Percentiles rank a stretch among this genome's conserved stretches.
Evolutionary conservation across 2,797 vertebrate genomes (phyloP).

Genomic region (Craterocephalus amniculus): DNA sequence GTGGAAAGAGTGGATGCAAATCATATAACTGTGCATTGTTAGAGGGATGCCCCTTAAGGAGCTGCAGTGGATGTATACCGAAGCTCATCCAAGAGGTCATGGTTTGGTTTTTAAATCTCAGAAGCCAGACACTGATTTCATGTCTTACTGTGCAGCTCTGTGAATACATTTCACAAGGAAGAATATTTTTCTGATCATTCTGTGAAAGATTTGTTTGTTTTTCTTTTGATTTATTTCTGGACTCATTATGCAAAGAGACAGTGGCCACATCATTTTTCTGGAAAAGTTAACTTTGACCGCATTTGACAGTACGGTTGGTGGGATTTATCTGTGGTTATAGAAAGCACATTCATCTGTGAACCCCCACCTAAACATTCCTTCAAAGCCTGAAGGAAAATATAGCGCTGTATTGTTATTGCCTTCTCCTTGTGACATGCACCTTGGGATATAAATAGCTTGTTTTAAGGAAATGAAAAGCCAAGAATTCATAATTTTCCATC

Average conservation of each 20-base stretch:
- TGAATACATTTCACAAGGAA: not conserved
- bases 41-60: conserved; percentile 42
- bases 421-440: too few species aligned
- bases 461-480: too few species aligned
- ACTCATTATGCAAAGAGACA: not conserved
- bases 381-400: not conserved
- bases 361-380: not conserved
- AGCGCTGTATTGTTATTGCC: not conserved
- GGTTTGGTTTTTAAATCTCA: conserved; percentile 31
- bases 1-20: conserved; percentile 56
- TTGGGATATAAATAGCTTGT: too few species aligned
- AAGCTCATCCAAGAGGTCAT: conserved; percentile 40
- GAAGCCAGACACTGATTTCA: conserved; percentile 4
- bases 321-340: not conserved
- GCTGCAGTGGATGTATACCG: conserved; percentile 42
- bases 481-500: too few species aligned
- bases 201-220: conserved; percentile 5
- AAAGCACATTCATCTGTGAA: not conserved
- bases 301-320: not conserved
- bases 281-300: not conserved
- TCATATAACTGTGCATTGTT: conserved; percentile 46
- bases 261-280: not conserved
- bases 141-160: not conserved
- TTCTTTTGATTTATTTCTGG: not conserved
- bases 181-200: not conserved